phyloP scores from a whole-genome alignment of 2,113 vertebrate species.

The Cyanoderma ruficeps region DNA sequence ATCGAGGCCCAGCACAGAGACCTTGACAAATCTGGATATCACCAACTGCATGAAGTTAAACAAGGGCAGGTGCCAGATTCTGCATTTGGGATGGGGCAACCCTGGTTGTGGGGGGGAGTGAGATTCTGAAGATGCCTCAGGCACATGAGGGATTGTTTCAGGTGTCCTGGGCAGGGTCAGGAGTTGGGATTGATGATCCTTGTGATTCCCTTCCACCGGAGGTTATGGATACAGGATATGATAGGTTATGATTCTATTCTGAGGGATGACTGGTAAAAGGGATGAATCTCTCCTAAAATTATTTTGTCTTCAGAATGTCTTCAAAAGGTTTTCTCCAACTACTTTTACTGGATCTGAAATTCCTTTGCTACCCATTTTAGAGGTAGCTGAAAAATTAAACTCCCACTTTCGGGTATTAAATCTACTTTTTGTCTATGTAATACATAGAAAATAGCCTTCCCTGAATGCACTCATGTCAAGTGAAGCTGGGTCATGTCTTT shows the following conservation, averaged over 20 bases:
- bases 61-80: not conserved
- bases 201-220: not conserved
- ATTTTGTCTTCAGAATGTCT: not conserved
- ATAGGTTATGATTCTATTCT: not conserved
- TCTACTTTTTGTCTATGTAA: not conserved
- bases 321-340: not conserved
- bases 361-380: not conserved
- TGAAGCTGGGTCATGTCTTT: not conserved
- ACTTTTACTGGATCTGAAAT: not conserved
- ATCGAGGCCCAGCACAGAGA: not conserved
- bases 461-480: not conserved
- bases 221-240: not conserved
- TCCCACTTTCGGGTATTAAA: not conserved
- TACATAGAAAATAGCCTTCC: not conserved
- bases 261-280: not conserved
- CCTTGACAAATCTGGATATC: not conserved
- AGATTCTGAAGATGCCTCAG: no score
- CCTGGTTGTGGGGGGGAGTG: accelerated
- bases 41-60: accelerated
- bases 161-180: not conserved
- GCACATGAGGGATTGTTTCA: not conserved
- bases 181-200: not conserved
- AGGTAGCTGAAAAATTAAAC: not conserved
- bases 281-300: not conserved
- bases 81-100: not conserved